Conservation (phyloP, 2,113 vertebrate genomes). For the Aldabrachelys gigantea region DNA sequence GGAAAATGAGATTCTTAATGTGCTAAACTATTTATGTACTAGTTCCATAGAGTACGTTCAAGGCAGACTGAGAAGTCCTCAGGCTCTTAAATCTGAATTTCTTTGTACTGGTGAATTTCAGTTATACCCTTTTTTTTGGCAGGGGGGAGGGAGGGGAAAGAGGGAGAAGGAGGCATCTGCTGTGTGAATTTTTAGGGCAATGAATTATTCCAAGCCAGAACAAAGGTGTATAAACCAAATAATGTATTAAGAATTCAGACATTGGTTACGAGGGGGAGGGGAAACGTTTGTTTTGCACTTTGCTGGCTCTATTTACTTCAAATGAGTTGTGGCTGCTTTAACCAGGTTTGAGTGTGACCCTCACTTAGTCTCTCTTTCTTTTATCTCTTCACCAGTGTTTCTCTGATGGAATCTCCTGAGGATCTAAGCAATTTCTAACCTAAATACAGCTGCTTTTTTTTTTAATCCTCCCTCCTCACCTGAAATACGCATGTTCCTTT, state of each 20-base stretch:
- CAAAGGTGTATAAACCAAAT: background rate
- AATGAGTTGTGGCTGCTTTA: background rate
- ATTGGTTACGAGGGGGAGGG: background rate
- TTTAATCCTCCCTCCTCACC: background rate
- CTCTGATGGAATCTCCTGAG: background rate
- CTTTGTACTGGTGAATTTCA: conserved; percentile 6
- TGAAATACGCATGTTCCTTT: background rate
- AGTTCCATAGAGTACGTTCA: background rate
- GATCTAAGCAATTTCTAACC: background rate
- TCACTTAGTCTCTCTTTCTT: background rate
- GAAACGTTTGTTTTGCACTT: background rate
- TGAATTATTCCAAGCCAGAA: background rate
- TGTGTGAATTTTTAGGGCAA: background rate
- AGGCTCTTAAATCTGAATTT: conserved; percentile 21
- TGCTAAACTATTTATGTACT: rapidly evolving
- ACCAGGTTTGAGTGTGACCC: background rate
- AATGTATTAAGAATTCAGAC: background rate
- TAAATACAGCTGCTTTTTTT: background rate
- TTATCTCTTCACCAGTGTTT: background rate
- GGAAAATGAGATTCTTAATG: background rate
- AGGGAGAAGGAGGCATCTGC: background rate
- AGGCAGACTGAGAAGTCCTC: background rate
- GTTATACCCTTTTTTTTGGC: background rate
- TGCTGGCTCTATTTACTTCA: background rate
- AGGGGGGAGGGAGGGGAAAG: no score